phyloP scores from a whole-genome alignment of 2,888 invertebrate species.

The Heliconius aoede region DNA sequence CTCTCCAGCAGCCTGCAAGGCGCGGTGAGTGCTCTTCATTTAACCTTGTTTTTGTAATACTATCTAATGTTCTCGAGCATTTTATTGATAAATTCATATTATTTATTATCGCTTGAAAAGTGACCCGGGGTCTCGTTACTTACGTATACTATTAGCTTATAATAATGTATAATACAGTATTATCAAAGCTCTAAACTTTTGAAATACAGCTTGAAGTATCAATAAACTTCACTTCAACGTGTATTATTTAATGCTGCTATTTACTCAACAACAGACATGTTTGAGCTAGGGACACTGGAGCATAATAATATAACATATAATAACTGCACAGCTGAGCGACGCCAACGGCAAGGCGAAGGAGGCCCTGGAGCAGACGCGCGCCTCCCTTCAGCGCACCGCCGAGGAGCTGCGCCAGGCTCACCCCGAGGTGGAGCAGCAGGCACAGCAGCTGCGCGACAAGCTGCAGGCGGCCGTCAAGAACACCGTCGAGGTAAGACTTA shows the following conservation, averaged over 20 bases:
- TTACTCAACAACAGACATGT: too few species aligned
- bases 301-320: neutral
- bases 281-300: neutral
- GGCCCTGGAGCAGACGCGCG: conserved; percentile 63
- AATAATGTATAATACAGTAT: neutral
- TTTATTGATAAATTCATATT: neutral
- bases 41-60: conserved; percentile 10
- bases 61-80: neutral
- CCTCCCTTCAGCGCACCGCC: conserved; percentile 61
- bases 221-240: too few species aligned
- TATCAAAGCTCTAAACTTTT: neutral
- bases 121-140: conserved; percentile 1
- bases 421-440: conserved; percentile 74
- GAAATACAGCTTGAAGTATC: too few species aligned
- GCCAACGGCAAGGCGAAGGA: conserved; percentile 74
- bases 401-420: conserved; percentile 70
- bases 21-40: conserved; percentile 63
- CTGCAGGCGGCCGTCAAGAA: conserved; percentile 64
- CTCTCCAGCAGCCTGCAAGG: conserved; percentile 62
- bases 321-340: conserved; percentile 59
- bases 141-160: neutral
- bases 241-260: neutral
- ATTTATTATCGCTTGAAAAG: conserved; percentile 14
- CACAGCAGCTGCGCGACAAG: conserved; percentile 61
- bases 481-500: conserved; percentile 65